Base-by-base conservation (phyloP, 2,888 invertebrate species). In the Chesias legatella region DNA sequence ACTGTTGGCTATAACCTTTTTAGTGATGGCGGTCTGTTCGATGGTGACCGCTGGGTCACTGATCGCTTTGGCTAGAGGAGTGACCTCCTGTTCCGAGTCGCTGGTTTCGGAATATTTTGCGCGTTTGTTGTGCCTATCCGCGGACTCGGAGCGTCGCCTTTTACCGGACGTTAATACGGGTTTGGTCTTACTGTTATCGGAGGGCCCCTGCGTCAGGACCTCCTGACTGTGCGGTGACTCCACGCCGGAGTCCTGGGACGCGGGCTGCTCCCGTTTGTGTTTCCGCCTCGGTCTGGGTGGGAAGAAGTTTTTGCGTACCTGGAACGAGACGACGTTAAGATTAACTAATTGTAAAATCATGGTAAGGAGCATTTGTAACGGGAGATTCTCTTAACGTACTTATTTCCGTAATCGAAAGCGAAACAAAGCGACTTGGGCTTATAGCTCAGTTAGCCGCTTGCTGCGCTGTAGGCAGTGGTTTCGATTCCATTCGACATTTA, bases 251-350 rank as follows among this genome's bases (percentile, higher is more conserved):
- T 83, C 82, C 48, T 79, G 77, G 1, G 79, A 80, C 7, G 70
- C 55, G 13, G 32, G 34, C 48, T 32, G 29, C 29, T 56, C 58
- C 25, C 67, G 63, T 55, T 75, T 79, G 53, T 60, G 65, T 48
- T 81, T 83, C 53, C 81, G 84, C 56, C 74, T 89, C 54, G 93
- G 92, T 36, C 92, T 85, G 33, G 92, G 92, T 20, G 93, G 93
- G 79, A 92, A 92, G 68, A 91, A 90, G 60, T 85, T 90, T 74
- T 92, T 93, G 65, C 92, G 90, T 56, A 90, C 90, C 93, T 93
- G 83, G 49, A 84, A 56, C 36, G 8, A 3, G 22, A 25, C 13
- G 13, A 17, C 3, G 13, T 17, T 17, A 17, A 2, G 13, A 17
- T n/a, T n/a, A n/a, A n/a, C n/a, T n/a, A n/a, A n/a, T n/a, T n/a